A percentile compares a stretch with the other conserved stretches of the same genome.
Conservation (phyloP, 2,888 invertebrate genomes). For the Sarcophaga carnaria region DNA sequence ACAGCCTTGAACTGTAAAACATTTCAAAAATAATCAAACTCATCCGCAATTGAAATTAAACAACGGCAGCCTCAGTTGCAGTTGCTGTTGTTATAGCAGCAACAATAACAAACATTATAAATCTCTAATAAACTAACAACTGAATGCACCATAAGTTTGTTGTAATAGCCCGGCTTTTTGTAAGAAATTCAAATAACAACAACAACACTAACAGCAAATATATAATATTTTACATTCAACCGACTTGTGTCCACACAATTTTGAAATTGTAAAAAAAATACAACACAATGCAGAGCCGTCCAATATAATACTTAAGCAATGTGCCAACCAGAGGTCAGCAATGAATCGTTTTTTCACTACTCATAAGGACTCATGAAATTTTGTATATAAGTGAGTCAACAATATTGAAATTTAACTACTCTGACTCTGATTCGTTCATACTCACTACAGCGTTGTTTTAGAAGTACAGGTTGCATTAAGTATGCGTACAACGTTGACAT, state of each 20-base stretch:
- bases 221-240: constrained; percentile 28
- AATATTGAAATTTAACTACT: too few relatives aligned
- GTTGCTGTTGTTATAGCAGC: constrained; percentile 13
- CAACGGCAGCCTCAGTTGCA: constrained; percentile 22
- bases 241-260: constrained; percentile 54
- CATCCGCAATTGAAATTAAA: constrained; percentile 57
- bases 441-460: too few relatives aligned
- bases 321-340: too few relatives aligned
- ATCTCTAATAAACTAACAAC: background rate
- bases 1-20: constrained; percentile 71
- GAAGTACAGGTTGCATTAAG: too few relatives aligned
- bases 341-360: too few relatives aligned
- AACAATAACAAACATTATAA: background rate
- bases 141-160: constrained; percentile 39
- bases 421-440: too few relatives aligned
- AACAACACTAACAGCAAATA: constrained; percentile 31
- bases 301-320: background rate
- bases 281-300: constrained; percentile 12
- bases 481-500: too few relatives aligned
- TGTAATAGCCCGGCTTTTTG: constrained; percentile 51
- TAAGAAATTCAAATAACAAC: constrained; percentile 23
- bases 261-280: constrained; percentile 31
- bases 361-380: too few relatives aligned
- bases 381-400: too few relatives aligned
- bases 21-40: constrained; percentile 63